Conservation (phyloP, 2,888 invertebrate genomes). For the Phortica magna region DNA sequence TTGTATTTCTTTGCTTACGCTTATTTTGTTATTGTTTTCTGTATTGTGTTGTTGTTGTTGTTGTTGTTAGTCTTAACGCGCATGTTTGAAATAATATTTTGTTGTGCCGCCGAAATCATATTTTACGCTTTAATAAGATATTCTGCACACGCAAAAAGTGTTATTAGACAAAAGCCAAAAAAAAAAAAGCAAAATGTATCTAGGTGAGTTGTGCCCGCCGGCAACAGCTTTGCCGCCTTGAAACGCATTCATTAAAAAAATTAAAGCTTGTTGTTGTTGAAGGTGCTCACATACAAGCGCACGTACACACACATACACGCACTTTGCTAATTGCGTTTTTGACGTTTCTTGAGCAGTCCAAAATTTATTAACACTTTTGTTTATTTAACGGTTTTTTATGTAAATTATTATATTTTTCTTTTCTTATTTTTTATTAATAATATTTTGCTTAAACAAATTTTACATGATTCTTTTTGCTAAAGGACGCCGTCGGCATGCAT, state of each 20-base stretch:
- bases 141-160: conserved; percentile 10
- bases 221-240: neutral
- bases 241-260: neutral
- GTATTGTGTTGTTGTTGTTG: neutral
- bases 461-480: neutral
- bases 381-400: conserved; percentile 42
- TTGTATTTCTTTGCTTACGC: neutral
- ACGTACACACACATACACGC: neutral
- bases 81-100: neutral
- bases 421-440: conserved; percentile 28
- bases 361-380: conserved; percentile 39
- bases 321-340: conserved; percentile 16
- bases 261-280: neutral
- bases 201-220: conserved; percentile 8
- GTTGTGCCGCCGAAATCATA: neutral
- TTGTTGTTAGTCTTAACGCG: neutral
- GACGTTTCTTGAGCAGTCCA: conserved; percentile 9
- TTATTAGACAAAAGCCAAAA: neutral
- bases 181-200: neutral
- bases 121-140: conserved; percentile 15
- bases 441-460: neutral
- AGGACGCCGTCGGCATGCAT: neutral
- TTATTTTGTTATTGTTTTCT: neutral
- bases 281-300: neutral
- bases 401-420: conserved; percentile 37